These are phyloP conservation scores for Ochropleura plecta DNA, from an alignment of 2,888 invertebrate genomes.

Conservation along the genomic window DNA sequence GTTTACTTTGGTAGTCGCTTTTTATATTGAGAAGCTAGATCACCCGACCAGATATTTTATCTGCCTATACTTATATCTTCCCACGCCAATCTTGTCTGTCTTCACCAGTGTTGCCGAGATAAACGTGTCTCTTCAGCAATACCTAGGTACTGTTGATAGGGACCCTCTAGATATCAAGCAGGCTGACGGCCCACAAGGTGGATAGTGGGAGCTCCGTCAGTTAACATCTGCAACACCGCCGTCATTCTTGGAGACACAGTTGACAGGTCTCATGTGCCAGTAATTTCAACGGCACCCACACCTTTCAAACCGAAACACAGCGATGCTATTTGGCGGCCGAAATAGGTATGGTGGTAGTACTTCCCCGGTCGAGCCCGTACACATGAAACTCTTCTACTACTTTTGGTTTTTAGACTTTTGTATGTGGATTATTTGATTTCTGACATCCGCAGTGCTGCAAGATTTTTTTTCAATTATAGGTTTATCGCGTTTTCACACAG, in stretches of 20 bases:
- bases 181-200: neutral
- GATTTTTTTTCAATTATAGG: neutral
- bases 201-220: neutral
- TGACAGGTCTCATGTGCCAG: constrained; percentile 32
- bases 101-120: constrained; percentile 3
- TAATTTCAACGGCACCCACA: constrained; percentile 30
- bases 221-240: constrained; percentile 13
- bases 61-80: constrained; percentile 5
- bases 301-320: constrained; percentile 21
- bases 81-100: neutral
- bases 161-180: neutral
- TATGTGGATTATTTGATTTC: constrained; percentile 3
- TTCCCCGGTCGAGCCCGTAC: constrained; percentile 42
- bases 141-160: neutral
- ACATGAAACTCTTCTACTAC: constrained; percentile 40
- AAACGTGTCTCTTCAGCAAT: neutral
- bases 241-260: neutral
- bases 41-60: neutral
- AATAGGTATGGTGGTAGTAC: constrained; percentile 38
- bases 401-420: neutral
- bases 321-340: constrained; percentile 11
- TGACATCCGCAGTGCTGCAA: neutral
- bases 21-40: neutral
- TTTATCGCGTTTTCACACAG: neutral
- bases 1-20: neutral